A percentile compares a stretch with the other conserved stretches of the same genome.
These are phyloP conservation scores for Drosophila kikkawai DNA, from an alignment of 1,140 invertebrate genomes.

Conservation along the genomic window DNA sequence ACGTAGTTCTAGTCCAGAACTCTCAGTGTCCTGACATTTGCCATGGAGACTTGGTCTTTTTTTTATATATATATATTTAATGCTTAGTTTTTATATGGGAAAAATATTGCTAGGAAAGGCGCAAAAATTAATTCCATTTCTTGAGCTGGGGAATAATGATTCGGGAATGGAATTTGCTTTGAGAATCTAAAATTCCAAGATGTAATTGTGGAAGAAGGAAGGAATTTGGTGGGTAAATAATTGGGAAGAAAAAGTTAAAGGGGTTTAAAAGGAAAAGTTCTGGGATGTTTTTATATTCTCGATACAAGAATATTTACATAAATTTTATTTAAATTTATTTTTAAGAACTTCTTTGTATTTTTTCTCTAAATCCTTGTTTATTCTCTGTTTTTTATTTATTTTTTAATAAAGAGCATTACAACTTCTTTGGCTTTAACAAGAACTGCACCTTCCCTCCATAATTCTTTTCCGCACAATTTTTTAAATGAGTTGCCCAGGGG, in stretches of 20 bases:
- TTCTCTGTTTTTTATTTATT: neutral
- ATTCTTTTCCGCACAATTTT: constrained; percentile 26
- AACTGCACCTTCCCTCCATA: neutral
- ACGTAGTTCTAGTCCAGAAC: constrained; percentile 35
- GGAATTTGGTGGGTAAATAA: neutral
- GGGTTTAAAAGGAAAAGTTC: too few relatives aligned
- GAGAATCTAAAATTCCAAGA: neutral
- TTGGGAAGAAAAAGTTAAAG: neutral
- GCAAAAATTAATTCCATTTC: constrained; percentile 19
- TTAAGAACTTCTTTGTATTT: too few relatives aligned
- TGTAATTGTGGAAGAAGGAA: neutral
- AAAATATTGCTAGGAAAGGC: constrained; percentile 16
- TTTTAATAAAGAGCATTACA: constrained; percentile 9
- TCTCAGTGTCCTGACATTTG: constrained; percentile 71
- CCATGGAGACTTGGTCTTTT: constrained; percentile 22
- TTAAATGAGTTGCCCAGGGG: constrained; percentile 47
- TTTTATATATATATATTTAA: constrained; percentile 3
- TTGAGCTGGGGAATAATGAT: constrained; percentile 14
- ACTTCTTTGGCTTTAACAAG: neutral
- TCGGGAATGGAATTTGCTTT: constrained; percentile 7
- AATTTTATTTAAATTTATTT: too few relatives aligned
- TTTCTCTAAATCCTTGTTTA: neutral
- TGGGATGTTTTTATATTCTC: too few relatives aligned
- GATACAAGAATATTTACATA: too few relatives aligned
- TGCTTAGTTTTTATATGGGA: constrained; percentile 23